Conservation (phyloP, 53 echinoderm and acorn worm genomes). For the Apostichopus leukothele region DNA sequence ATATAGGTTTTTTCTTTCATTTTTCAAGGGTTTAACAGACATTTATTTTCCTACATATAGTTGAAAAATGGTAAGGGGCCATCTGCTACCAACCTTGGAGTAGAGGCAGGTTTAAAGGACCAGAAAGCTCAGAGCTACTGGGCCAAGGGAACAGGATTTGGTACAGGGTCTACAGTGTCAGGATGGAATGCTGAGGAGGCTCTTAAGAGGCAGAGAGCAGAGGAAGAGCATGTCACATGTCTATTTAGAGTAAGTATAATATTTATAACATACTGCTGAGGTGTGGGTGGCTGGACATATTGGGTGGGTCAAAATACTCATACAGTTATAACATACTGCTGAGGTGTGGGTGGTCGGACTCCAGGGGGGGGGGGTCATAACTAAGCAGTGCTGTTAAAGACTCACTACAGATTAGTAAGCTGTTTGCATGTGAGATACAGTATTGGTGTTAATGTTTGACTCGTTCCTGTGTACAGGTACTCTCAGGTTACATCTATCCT, state of each 20-base stretch:
- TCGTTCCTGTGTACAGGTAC: conserved; percentile 58
- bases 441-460: too few relatives aligned
- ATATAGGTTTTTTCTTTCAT: too few relatives aligned
- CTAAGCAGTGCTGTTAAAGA: too few relatives aligned
- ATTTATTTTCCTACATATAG: neutral
- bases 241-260: conserved; percentile 68
- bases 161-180: conserved; percentile 95
- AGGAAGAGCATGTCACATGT: conserved; percentile 98
- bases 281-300: too few relatives aligned
- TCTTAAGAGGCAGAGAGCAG: conserved; percentile 92
- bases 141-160: conserved; percentile 99
- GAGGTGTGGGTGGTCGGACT: too few relatives aligned
- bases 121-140: conserved; percentile 93
- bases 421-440: too few relatives aligned
- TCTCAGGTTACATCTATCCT: conserved; percentile 93
- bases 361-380: too few relatives aligned
- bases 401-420: too few relatives aligned
- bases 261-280: too few relatives aligned
- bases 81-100: conserved; percentile 47
- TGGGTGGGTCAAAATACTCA: too few relatives aligned
- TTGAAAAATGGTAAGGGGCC: conserved; percentile 29
- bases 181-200: conserved; percentile 99
- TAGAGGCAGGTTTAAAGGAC: conserved; percentile 44
- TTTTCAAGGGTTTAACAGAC: neutral
- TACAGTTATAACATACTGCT: too few relatives aligned